Percentiles rank a stretch among this genome's conserved stretches.
Evolutionary conservation across 2,888 invertebrate genomes (phyloP).

Genomic region (Allacma fusca): DNA sequence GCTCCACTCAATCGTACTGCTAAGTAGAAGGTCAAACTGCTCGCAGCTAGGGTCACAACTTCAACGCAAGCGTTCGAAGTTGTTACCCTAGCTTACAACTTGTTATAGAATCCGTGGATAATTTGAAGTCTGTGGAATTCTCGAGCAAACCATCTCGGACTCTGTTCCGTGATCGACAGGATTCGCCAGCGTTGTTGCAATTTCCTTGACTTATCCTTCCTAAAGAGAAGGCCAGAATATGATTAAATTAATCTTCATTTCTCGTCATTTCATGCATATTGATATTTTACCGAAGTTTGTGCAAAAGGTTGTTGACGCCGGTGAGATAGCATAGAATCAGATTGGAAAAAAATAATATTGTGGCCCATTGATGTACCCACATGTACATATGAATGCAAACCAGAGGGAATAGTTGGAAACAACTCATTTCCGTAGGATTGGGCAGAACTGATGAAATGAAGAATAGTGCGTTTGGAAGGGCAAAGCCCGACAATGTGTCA

Average conservation of each 20-base stretch:
- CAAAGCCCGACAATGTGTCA: background rate
- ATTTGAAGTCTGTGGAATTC: background rate
- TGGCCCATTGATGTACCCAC: slow-evolving; percentile 1
- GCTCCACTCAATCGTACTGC: background rate
- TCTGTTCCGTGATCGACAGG: too few species aligned
- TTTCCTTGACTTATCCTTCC: too few species aligned
- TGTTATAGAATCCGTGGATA: background rate
- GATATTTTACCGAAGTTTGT: too few species aligned
- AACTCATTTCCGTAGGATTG: background rate
- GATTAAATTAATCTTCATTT: too few species aligned
- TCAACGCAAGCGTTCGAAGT: background rate
- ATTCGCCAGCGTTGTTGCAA: too few species aligned
- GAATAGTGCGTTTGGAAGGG: background rate
- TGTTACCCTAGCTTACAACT: background rate
- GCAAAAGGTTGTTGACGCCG: too few species aligned
- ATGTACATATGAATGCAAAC: background rate
- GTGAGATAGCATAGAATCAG: background rate
- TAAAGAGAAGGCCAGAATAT: too few species aligned
- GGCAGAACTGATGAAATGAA: background rate
- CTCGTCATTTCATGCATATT: too few species aligned
- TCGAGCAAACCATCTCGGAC: too few species aligned
- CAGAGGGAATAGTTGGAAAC: background rate
- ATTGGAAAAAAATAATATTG: background rate
- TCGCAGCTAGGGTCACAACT: background rate
- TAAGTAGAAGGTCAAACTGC: background rate